Percentiles rank a stretch among this genome's conserved stretches.
phyloP scores from a whole-genome alignment of 2,888 invertebrate genomes.

The Apomyelois bistriatella region DNA sequence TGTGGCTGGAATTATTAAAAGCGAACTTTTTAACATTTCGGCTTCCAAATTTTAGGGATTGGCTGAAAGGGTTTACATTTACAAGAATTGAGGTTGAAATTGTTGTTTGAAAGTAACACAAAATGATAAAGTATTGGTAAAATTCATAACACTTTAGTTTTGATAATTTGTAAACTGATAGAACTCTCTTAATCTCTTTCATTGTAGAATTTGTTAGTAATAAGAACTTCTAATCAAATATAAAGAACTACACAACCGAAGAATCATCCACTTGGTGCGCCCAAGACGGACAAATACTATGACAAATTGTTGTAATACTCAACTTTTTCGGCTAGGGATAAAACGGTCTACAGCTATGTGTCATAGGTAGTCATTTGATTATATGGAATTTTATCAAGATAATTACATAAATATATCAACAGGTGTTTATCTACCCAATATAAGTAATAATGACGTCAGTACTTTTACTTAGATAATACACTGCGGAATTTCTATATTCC shows the following conservation, averaged over 20 bases:
- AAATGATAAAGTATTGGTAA: not conserved
- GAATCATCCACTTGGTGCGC: too few species aligned
- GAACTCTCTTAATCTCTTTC: too few species aligned
- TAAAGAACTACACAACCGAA: too few species aligned
- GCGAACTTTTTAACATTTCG: slow-evolving; percentile 5
- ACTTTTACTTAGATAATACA: not conserved
- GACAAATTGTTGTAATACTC: not conserved
- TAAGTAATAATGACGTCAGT: not conserved
- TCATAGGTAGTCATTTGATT: not conserved
- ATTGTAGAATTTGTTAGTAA: too few species aligned
- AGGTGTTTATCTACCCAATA: not conserved
- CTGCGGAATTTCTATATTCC: too few species aligned
- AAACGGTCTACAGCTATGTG: too few species aligned
- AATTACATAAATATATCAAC: not conserved
- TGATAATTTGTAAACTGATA: too few species aligned
- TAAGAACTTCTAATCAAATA: too few species aligned
- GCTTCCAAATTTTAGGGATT: not conserved
- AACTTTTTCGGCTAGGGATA: not conserved
- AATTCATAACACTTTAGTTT: too few species aligned
- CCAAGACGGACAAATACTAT: not conserved
- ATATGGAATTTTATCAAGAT: not conserved
- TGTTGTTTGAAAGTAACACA: not conserved
- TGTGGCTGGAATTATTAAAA: slow-evolving; percentile 20
- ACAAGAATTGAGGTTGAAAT: not conserved
- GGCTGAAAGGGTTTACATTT: not conserved